Conservation (phyloP, 2,797 vertebrate genomes). For the Enteromius fasciolatus region DNA sequence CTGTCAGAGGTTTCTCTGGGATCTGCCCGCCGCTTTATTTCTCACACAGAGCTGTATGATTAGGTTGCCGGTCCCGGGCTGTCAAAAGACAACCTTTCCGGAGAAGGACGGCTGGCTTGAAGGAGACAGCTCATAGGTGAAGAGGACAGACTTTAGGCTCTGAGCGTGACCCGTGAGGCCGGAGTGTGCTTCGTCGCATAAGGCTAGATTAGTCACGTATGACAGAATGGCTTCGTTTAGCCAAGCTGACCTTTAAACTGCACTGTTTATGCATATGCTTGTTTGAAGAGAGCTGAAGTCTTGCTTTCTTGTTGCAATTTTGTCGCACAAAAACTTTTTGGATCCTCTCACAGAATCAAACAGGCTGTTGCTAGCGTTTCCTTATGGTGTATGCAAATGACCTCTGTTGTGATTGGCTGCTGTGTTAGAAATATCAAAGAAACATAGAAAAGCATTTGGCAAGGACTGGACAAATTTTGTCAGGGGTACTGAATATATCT, state of each 20-base stretch:
- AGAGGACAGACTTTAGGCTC: conserved; percentile 26
- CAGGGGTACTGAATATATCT: neutral
- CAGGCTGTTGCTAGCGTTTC: neutral
- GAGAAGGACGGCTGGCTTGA: conserved; percentile 44
- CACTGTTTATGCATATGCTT: neutral
- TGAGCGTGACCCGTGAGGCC: conserved; percentile 4
- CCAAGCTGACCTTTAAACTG: conserved; percentile 28
- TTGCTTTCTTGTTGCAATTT: neutral
- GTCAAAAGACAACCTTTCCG: conserved; percentile 30
- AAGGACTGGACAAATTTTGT: neutral
- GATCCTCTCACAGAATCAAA: neutral
- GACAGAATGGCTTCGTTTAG: conserved; percentile 15
- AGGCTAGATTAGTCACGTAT: conserved; percentile 31
- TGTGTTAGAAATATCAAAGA: neutral
- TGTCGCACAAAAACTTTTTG: neutral
- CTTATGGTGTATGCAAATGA: neutral
- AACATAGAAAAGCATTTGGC: neutral
- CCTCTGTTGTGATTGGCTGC: neutral
- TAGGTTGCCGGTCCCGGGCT: conserved; percentile 42
- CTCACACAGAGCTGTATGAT: conserved; percentile 58
- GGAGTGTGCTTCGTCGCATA: conserved; percentile 7
- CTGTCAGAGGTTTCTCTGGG: conserved; percentile 46
- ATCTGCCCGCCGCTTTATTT: conserved; percentile 48
- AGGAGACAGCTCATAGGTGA: conserved; percentile 31
- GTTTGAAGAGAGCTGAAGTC: neutral